A percentile compares a stretch with the other conserved stretches of the same genome.
Conservation (phyloP, 1,140 invertebrate genomes). For the Drosophila jambulina region DNA sequence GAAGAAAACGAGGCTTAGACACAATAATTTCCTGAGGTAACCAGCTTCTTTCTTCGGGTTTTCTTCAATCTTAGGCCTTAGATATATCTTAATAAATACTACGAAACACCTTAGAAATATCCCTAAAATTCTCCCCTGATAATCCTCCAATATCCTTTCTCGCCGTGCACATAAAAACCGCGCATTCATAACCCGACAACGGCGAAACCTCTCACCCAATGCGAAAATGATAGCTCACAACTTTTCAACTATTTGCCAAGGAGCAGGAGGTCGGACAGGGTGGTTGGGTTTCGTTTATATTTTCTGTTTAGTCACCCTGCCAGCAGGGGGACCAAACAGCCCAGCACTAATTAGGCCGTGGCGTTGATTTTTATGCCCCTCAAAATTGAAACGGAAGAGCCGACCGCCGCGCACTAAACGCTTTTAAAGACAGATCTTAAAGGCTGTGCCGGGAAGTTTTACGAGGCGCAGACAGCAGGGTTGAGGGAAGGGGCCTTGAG, state of each 20-base stretch:
- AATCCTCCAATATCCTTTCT: neutral
- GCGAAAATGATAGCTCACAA: slow-evolving; percentile 82
- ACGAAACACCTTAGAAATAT: accelerated
- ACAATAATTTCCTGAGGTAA: neutral
- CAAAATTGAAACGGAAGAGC: slow-evolving; percentile 69
- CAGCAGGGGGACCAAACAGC: slow-evolving; percentile 39
- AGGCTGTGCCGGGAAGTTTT: slow-evolving; percentile 43
- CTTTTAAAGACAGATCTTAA: slow-evolving; percentile 69
- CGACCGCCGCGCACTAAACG: slow-evolving; percentile 48
- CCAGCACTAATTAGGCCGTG: slow-evolving; percentile 71
- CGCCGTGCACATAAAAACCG: slow-evolving; percentile 32
- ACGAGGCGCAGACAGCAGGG: slow-evolving; percentile 15
- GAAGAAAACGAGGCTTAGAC: neutral
- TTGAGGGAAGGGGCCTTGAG: neutral
- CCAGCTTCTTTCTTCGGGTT: too few relatives aligned
- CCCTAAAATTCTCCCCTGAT: neutral
- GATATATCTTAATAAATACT: neutral
- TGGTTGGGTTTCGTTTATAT: slow-evolving; percentile 18
- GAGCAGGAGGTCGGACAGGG: neutral
- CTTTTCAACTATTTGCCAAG: slow-evolving; percentile 74
- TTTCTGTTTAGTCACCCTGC: slow-evolving; percentile 42
- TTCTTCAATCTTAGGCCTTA: neutral
- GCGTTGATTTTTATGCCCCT: slow-evolving; percentile 76
- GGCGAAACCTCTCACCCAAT: slow-evolving; percentile 51
- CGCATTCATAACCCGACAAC: slow-evolving; percentile 65